Evolutionary conservation across 2,888 invertebrate species (phyloP).

Genomic region (Tuberolachnus salignus): DNA sequence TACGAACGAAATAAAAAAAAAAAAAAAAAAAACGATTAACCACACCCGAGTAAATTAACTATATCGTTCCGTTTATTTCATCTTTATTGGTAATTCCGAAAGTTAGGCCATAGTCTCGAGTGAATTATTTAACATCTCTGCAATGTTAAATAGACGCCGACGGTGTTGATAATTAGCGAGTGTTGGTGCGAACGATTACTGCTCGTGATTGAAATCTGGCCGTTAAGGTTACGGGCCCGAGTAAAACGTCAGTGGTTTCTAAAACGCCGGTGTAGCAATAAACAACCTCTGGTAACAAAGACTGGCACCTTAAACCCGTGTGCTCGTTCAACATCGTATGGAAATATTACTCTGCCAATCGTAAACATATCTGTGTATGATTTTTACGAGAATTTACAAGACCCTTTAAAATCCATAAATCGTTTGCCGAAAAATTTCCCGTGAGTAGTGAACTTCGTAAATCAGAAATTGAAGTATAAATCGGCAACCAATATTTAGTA

Average conservation of each 20-base stretch:
- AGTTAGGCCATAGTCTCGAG: neutral
- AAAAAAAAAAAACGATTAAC: too few relatives aligned
- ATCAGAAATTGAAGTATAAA: too few relatives aligned
- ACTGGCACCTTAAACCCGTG: neutral
- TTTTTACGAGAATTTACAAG: too few relatives aligned
- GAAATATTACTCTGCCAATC: neutral
- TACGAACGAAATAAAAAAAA: constrained; percentile 1
- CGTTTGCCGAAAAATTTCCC: too few relatives aligned
- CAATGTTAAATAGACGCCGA: neutral
- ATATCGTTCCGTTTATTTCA: neutral
- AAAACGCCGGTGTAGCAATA: neutral
- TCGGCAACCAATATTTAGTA: too few relatives aligned
- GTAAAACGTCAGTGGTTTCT: constrained; percentile 8
- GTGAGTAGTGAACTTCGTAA: too few relatives aligned
- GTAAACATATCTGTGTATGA: too few relatives aligned
- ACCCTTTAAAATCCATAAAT: too few relatives aligned
- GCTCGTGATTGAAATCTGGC: constrained; percentile 18
- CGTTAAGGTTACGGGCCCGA: neutral
- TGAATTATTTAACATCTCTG: neutral
- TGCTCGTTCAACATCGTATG: neutral
- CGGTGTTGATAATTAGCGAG: neutral
- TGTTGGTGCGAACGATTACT: constrained; percentile 11
- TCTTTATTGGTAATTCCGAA: neutral
- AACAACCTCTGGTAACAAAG: too few relatives aligned
- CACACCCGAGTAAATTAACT: constrained; percentile 13